Conservation (phyloP, 23 tunicate species). For the Botrylloides violaceus region DNA sequence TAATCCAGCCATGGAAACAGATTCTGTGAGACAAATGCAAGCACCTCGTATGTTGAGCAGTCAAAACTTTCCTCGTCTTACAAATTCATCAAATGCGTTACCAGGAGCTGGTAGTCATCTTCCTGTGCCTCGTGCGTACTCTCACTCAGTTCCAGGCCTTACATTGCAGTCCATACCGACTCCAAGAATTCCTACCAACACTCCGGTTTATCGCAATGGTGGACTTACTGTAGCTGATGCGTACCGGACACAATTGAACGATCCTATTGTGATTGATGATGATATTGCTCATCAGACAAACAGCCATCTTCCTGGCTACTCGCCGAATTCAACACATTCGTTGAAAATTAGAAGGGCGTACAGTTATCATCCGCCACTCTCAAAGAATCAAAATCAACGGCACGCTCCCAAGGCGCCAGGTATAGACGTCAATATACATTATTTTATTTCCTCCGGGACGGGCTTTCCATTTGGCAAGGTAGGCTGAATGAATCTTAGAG, state of each 20-base stretch:
- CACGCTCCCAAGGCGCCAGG: too few relatives aligned
- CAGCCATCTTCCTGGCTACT: not conserved
- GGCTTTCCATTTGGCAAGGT: too few relatives aligned
- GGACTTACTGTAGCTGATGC: constrained; percentile 4
- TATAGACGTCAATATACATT: too few relatives aligned
- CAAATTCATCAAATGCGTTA: not conserved
- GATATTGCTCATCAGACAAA: not conserved
- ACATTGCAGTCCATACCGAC: not conserved
- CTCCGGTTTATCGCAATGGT: constrained; percentile 19
- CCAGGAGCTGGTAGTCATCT: not conserved
- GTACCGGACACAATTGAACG: not conserved
- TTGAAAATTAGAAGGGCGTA: not conserved
- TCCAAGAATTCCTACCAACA: not conserved
- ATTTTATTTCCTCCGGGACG: too few relatives aligned
- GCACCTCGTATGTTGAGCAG: too few relatives aligned
- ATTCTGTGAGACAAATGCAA: not conserved
- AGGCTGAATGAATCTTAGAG: too few relatives aligned
- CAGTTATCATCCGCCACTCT: constrained; percentile 25
- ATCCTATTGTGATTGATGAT: constrained; percentile 22
- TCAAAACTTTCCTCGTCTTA: not conserved
- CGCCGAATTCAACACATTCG: not conserved
- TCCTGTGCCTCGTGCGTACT: not conserved
- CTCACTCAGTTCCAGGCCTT: not conserved
- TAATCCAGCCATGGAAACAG: not conserved
- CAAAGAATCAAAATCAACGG: constrained; percentile 11